Base-by-base conservation (phyloP, 2,113 vertebrate species). In the Alligator mississippiensis region DNA sequence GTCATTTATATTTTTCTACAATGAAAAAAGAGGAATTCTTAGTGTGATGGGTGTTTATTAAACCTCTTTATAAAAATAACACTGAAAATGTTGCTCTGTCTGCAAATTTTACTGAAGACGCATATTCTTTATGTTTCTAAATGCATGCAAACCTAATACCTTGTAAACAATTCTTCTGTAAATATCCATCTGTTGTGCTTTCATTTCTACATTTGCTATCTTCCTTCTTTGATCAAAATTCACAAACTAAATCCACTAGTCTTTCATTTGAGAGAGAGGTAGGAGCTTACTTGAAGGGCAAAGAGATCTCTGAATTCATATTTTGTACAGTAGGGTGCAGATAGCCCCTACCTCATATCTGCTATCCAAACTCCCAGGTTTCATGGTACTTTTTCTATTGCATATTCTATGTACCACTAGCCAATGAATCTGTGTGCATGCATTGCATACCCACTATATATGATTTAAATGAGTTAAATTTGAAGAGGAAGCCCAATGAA, bases 241-340 rank as follows among this genome's bases (percentile, higher is more conserved):
- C 93, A 87, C 5, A 25, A 79, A 30, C 1, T 0, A 30, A 63
- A 77, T 34, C 75, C 8, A 34, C 9, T 58, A 24, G 5, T 3
- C 1, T 0, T 15, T 93, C 2, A 6, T 62, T 82, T 80, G 60
- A 87, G 88, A 3, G 3, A 87, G 78, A 15, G 2, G 3, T n/a
- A 3, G 4, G 47, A 57, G 47, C 28, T 30, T 82, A 84, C 2
- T 5, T 64, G 77, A 9, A 77, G n/a, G 11, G 80, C 4, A 58
- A 90, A 87, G 79, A 3, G 1, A 77, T 9, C 1, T 15, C 54
- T 61, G 70, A 6, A 3, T 79, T 47, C 2, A 64, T 84, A 82
- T 86, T 77, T 6, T 30, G 62, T 5, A 30, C 1, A 25, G 47
- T 6, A 62, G 57, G 11, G 5, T 38, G 4, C 34, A 88, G 18